Percentiles rank a stretch among this genome's conserved stretches.
Conservation (phyloP, 2,888 invertebrate genomes). For the Trachelus tabidus region DNA sequence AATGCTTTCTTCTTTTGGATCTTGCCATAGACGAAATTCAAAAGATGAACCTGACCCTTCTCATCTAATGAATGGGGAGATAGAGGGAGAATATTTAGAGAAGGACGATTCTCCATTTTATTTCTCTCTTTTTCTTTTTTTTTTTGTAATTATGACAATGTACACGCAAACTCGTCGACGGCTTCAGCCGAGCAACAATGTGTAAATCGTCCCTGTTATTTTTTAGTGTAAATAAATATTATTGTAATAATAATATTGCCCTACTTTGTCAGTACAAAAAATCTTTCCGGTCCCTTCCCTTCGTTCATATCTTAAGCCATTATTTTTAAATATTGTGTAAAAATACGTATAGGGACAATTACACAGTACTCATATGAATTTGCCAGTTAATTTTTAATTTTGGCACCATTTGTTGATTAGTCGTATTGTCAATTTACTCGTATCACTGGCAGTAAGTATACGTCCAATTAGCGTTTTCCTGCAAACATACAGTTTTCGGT, state of each 20-base stretch:
- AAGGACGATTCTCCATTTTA: neutral
- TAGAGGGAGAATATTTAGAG: neutral
- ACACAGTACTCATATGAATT: neutral
- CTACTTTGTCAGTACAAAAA: neutral
- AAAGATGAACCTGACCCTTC: neutral
- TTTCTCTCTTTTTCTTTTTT: neutral
- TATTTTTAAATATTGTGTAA: neutral
- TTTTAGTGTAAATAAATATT: constrained; percentile 65
- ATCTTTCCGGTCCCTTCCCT: neutral
- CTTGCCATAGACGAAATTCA: neutral
- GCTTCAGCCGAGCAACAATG: neutral
- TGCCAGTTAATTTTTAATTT: neutral
- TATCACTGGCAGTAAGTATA: neutral
- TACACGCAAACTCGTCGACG: neutral
- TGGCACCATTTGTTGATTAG: neutral
- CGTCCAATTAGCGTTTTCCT: neutral
- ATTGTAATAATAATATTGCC: constrained; percentile 46
- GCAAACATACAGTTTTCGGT: neutral
- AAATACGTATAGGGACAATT: constrained; percentile 6
- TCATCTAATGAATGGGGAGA: neutral
- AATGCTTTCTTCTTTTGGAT: neutral
- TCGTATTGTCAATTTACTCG: neutral
- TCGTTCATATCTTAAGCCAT: neutral
- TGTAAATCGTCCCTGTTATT: constrained; percentile 57
- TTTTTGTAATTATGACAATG: neutral